Conservation (phyloP, 2,797 vertebrate genomes). For the Chelon labrosus region DNA sequence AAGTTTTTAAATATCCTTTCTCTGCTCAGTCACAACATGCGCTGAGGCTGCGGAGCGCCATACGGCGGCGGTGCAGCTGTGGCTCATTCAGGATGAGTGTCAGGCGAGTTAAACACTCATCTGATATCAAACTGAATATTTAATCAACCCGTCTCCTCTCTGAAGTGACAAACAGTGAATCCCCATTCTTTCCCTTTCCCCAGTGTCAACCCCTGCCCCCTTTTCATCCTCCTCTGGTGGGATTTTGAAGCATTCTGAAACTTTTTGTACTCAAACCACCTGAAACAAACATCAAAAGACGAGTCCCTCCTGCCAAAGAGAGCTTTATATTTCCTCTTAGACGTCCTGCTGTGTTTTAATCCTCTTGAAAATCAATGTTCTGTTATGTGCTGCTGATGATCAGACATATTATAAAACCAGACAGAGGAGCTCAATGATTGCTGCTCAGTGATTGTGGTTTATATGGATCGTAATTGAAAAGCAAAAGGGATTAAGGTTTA, state of each 20-base stretch:
- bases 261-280: slow-evolving; percentile 55
- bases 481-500: no score
- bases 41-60: slow-evolving; percentile 19
- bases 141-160: slow-evolving; percentile 38
- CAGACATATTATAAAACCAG: neutral
- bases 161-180: slow-evolving; percentile 33
- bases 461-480: no score
- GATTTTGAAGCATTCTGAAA: slow-evolving; percentile 32
- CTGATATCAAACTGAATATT: slow-evolving; percentile 68
- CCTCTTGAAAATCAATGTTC: slow-evolving; percentile 34
- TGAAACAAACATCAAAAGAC: slow-evolving; percentile 45
- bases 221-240: slow-evolving; percentile 57
- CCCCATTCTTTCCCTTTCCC: slow-evolving; percentile 18
- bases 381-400: neutral
- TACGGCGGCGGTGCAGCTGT: slow-evolving; percentile 37
- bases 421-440: no score
- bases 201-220: slow-evolving; percentile 19
- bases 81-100: slow-evolving; percentile 39
- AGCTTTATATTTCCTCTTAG: slow-evolving; percentile 8
- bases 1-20: slow-evolving; percentile 22
- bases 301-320: slow-evolving; percentile 27
- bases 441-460: no score
- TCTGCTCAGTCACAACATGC: slow-evolving; percentile 10
- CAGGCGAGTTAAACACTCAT: slow-evolving; percentile 57
- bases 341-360: slow-evolving; percentile 36